Evolutionary conservation across 2,888 invertebrate genomes (phyloP), one percentile per base, ranked within the genome.

Genomic region (Hypena proboscidalis): DNA sequence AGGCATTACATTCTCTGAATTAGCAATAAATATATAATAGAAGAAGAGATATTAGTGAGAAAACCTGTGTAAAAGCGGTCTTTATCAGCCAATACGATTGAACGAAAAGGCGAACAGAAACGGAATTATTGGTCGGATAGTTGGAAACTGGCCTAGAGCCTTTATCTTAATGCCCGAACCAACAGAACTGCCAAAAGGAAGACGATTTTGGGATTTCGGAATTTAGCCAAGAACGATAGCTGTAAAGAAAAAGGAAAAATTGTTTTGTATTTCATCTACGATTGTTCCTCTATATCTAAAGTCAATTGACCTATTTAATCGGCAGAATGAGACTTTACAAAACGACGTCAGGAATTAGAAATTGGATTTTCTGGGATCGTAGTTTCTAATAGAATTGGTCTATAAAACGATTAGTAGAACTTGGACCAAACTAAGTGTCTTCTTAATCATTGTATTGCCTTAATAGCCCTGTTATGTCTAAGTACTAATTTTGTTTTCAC

Each of bases 391-490:
- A 61, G 19, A 34, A 30, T 40, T 56, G 49, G 27, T 39, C 33
- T 34, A 51, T 44, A 43, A 31, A n/a, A 20, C 21, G 21, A 13
- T 8, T 29, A 21, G 19, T 37, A 27, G 36, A n/a, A n/a, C n/a
- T 9, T n/a, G 4, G 10, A 61, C 20, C 44, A 37, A 29, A 32
- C 37, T 14, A 26, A 46, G 36, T 19, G 44, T 45, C 41, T 43
- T 41, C 42, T 32, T 42, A 43, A 38, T 19, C 14, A 44, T 10
- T 51, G 57, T 61, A 70, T 71, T 73, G 54, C 22, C 32, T 54
- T 75, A 71, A 75, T 73, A 68, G 67, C 56, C 31, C 36, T 35
- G 40, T 56, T 62, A 67, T 60, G n/a, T n/a, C n/a, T n/a, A n/a
- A n/a, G n/a, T n/a, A n/a, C n/a, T n/a, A n/a, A n/a, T n/a, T n/a